These are phyloP conservation scores for Stegastes partitus DNA, from an alignment of 2,113 vertebrate species.

Conservation along the genomic window DNA sequence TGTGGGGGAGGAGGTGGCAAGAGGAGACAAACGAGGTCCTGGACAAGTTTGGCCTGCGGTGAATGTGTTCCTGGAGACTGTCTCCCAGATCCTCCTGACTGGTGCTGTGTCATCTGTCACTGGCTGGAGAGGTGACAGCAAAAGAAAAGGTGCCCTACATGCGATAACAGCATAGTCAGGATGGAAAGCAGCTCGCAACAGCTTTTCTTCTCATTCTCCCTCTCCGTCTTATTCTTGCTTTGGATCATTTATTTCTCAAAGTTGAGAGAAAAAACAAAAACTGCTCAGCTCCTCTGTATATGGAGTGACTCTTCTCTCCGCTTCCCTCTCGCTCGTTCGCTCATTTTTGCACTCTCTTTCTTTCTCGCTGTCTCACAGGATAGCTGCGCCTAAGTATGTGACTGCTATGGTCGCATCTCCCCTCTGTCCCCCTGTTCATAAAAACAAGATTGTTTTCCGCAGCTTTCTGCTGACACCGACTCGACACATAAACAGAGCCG, in stretches of 20 bases:
- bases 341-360: constrained; percentile 33
- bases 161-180: constrained; percentile 50
- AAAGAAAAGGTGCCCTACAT: constrained; percentile 75
- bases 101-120: constrained; percentile 81
- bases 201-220: constrained; percentile 15
- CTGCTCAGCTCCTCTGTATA: constrained; percentile 22
- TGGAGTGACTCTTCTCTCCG: constrained; percentile 10
- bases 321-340: constrained; percentile 10
- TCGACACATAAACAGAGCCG: constrained; percentile 79
- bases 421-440: constrained; percentile 73
- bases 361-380: constrained; percentile 40
- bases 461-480: constrained; percentile 78
- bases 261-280: constrained; percentile 31
- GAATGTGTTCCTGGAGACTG: constrained; percentile 67
- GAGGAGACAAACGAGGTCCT: constrained; percentile 53
- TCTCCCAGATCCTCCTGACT: constrained; percentile 66
- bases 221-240: constrained; percentile 23
- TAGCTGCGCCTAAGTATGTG: constrained; percentile 53
- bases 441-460: constrained; percentile 76
- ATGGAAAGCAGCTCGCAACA: constrained; percentile 33
- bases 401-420: constrained; percentile 59
- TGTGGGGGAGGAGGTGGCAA: constrained; percentile 5
- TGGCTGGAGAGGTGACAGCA: constrained; percentile 74
- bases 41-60: constrained; percentile 74
- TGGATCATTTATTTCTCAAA: constrained; percentile 58